Percentiles rank a stretch among this genome's conserved stretches.
These are phyloP conservation scores for Tetramorium simillimum DNA, from an alignment of 1,140 invertebrate genomes.

Conservation along the genomic window DNA sequence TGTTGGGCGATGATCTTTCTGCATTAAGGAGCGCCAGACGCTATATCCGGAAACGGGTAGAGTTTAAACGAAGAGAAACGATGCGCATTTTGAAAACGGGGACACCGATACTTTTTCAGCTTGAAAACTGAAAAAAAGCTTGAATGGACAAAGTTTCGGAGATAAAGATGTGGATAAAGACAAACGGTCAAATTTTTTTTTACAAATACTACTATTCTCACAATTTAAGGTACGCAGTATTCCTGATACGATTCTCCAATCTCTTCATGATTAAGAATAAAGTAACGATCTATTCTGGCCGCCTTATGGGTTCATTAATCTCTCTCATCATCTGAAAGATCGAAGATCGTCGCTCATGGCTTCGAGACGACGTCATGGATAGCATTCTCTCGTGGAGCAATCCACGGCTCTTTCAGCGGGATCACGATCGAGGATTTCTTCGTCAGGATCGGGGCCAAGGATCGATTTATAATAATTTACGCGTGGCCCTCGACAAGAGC, in stretches of 20 bases:
- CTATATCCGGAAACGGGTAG: not conserved
- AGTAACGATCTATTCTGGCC: not conserved
- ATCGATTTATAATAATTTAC: slow-evolving; percentile 70
- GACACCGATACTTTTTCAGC: not conserved
- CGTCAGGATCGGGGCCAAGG: slow-evolving; percentile 32
- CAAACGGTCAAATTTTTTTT: not conserved
- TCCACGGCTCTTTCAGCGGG: slow-evolving; percentile 34
- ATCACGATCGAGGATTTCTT: not conserved
- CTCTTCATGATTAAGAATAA: not conserved
- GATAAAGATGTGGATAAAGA: not conserved
- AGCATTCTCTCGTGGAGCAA: not conserved
- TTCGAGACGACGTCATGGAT: slow-evolving; percentile 14
- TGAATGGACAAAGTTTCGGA: not conserved
- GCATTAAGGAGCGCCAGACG: slow-evolving; percentile 5
- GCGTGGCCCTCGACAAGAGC: slow-evolving; percentile 36
- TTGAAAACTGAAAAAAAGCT: not conserved
- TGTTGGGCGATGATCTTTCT: slow-evolving; percentile 25
- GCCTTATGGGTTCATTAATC: slow-evolving; percentile 49
- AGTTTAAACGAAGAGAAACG: slow-evolving; percentile 41
- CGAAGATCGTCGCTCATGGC: slow-evolving; percentile 16
- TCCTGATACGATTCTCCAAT: slow-evolving; percentile 8
- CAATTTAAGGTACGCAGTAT: not conserved
- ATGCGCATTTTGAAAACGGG: not conserved
- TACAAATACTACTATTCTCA: not conserved
- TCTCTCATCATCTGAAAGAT: slow-evolving; percentile 31